Percentiles rank a stretch among this genome's conserved stretches.
These are phyloP conservation scores for Orthonychiurus folsomi DNA, from an alignment of 2,888 invertebrate genomes.

Conservation along the genomic window DNA sequence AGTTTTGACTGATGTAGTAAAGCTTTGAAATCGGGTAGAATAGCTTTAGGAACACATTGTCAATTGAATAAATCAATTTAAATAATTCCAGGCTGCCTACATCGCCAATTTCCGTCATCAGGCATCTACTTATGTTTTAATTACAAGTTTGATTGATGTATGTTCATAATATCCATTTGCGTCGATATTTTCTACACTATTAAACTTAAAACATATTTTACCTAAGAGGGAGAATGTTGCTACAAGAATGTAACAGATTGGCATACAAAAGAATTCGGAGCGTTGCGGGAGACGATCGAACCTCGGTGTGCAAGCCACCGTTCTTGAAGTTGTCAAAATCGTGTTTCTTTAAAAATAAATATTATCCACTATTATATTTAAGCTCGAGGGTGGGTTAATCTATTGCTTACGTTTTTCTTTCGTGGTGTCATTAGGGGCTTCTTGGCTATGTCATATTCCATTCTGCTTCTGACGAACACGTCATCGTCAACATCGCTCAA, in stretches of 20 bases:
- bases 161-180: too few relatives aligned
- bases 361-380: neutral
- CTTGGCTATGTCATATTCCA: slow-evolving; percentile 59
- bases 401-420: slow-evolving; percentile 44
- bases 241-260: slow-evolving; percentile 57
- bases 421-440: slow-evolving; percentile 65
- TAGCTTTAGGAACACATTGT: too few relatives aligned
- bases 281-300: slow-evolving; percentile 51
- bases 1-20: too few relatives aligned
- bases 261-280: slow-evolving; percentile 53
- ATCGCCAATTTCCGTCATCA: too few relatives aligned
- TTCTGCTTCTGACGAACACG: slow-evolving; percentile 63
- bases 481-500: slow-evolving; percentile 66
- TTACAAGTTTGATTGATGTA: too few relatives aligned
- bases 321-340: slow-evolving; percentile 35
- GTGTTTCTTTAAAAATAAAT: slow-evolving; percentile 1
- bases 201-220: too few relatives aligned
- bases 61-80: too few relatives aligned
- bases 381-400: neutral
- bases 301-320: slow-evolving; percentile 46
- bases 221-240: slow-evolving; percentile 54
- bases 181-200: too few relatives aligned
- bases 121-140: too few relatives aligned
- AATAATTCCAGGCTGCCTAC: too few relatives aligned
- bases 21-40: too few relatives aligned